Conservation (phyloP, 2,113 vertebrate species). For the Rhea pennata region DNA sequence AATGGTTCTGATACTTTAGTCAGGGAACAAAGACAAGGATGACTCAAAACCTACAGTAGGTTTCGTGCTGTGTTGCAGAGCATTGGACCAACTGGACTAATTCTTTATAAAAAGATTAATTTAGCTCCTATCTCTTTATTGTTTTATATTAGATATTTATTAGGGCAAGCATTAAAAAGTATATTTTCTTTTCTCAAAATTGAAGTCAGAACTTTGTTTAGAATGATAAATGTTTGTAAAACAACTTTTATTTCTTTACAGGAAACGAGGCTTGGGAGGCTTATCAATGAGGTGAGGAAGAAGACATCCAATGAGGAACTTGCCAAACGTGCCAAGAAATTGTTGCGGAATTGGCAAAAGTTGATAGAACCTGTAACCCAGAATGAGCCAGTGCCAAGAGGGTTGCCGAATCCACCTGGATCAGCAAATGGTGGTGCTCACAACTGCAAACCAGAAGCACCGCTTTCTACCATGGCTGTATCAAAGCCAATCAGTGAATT, state of each 20-base stretch:
- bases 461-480: constrained; percentile 72
- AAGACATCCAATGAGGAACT: constrained; percentile 93
- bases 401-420: constrained; percentile 74
- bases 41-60: neutral
- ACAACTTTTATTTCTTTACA: constrained; percentile 48
- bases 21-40: neutral
- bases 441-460: constrained; percentile 83
- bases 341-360: constrained; percentile 92
- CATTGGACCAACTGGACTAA: neutral
- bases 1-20: neutral
- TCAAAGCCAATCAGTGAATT: constrained; percentile 85
- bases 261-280: constrained; percentile 94
- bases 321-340: constrained; percentile 92
- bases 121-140: neutral
- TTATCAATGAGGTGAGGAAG: constrained; percentile 95
- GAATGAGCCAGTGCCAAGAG: constrained; percentile 80
- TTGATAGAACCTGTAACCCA: constrained; percentile 86
- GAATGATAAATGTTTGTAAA: neutral
- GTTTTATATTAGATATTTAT: neutral
- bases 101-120: neutral
- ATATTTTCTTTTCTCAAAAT: neutral
- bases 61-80: neutral
- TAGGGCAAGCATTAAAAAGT: neutral
- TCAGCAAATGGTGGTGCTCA: constrained; percentile 87
- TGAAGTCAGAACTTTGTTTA: neutral